phyloP scores from a whole-genome alignment of 1,140 invertebrate genomes.

The Telenomus remus region DNA sequence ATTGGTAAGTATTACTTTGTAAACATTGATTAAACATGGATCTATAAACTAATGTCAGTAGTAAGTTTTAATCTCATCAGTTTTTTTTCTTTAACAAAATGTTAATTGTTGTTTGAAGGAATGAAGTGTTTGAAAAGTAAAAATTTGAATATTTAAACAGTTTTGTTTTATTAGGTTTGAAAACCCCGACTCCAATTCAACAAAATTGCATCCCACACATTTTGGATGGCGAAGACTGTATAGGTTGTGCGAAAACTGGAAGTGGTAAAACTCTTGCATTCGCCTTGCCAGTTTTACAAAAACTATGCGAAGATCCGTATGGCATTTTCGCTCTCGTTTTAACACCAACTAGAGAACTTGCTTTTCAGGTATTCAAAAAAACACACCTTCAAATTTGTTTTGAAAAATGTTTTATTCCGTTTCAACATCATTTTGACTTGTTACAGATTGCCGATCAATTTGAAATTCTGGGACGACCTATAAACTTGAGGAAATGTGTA shows the following conservation, averaged over 20 bases:
- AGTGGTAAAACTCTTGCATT: slow-evolving; percentile 99
- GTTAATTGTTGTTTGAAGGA: background rate
- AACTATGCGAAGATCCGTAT: slow-evolving; percentile 93
- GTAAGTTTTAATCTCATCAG: too few relatives aligned
- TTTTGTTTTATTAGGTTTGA: slow-evolving; percentile 59
- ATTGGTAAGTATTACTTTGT: slow-evolving; percentile 68
- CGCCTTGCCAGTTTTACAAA: slow-evolving; percentile 95
- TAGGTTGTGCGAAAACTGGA: slow-evolving; percentile 97
- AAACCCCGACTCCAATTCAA: slow-evolving; percentile 90
- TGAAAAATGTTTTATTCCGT: too few relatives aligned
- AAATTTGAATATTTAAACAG: background rate
- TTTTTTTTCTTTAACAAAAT: too few relatives aligned
- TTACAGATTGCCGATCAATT: slow-evolving; percentile 94
- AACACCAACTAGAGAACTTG: slow-evolving; percentile 96
- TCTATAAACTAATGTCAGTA: too few relatives aligned
- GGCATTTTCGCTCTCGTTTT: slow-evolving; percentile 96
- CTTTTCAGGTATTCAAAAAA: slow-evolving; percentile 79
- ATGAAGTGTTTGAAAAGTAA: too few relatives aligned
- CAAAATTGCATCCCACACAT: slow-evolving; percentile 88
- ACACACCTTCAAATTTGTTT: too few relatives aligned
- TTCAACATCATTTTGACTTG: too few relatives aligned
- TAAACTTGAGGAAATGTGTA: slow-evolving; percentile 87
- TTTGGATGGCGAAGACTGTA: slow-evolving; percentile 89
- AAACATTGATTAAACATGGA: background rate
- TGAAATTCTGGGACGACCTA: slow-evolving; percentile 88